These are phyloP conservation scores for Polyergus mexicanus DNA, from an alignment of 1,140 invertebrate species.

Conservation along the genomic window DNA sequence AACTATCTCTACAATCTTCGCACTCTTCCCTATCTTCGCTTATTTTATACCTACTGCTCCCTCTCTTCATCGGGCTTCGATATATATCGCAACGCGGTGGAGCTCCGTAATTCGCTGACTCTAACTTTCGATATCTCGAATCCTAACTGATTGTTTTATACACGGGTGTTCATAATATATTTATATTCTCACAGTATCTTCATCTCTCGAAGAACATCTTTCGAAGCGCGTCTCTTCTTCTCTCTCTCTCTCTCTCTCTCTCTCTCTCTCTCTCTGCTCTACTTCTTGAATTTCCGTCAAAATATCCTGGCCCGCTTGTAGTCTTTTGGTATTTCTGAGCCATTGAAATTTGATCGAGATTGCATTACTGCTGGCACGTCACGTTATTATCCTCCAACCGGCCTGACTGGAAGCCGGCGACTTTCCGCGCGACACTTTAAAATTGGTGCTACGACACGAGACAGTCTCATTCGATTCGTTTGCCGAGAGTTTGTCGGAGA, in stretches of 20 bases:
- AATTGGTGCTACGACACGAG: not conserved
- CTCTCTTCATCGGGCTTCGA: too few relatives aligned
- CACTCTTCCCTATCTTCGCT: too few relatives aligned
- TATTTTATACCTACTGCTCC: too few relatives aligned
- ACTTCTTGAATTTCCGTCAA: slow-evolving; percentile 25
- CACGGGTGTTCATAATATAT: too few relatives aligned
- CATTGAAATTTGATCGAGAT: slow-evolving; percentile 62
- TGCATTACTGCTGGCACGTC: slow-evolving; percentile 38
- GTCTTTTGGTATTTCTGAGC: slow-evolving; percentile 3
- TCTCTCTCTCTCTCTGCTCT: too few relatives aligned
- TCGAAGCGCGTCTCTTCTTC: not conserved
- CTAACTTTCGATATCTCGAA: too few relatives aligned
- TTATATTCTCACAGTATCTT: too few relatives aligned
- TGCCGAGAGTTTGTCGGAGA: slow-evolving; percentile 5
- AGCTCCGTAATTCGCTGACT: too few relatives aligned
- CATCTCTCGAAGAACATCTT: not conserved
- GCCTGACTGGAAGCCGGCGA: not conserved
- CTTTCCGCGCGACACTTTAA: slow-evolving; percentile 40
- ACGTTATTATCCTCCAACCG: slow-evolving; percentile 12
- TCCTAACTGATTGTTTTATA: too few relatives aligned
- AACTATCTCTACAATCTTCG: too few relatives aligned
- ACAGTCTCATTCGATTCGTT: not conserved
- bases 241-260: not conserved
- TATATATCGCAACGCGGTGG: too few relatives aligned
- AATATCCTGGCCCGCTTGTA: not conserved